phyloP scores from a whole-genome alignment of 2,888 invertebrate species.

The Ganaspis brasiliensis region DNA sequence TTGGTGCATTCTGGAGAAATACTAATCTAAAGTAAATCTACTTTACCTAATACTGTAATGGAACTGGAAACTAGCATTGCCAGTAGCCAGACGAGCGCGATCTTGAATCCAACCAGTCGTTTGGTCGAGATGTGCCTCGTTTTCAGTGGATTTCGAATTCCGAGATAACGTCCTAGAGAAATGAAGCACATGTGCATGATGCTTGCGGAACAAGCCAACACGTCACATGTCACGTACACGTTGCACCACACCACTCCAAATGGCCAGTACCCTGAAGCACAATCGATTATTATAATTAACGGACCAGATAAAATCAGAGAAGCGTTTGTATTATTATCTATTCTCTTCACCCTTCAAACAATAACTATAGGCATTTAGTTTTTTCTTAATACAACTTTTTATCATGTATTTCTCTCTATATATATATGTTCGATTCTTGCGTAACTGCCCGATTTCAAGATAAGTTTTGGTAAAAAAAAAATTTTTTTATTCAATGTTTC shows the following conservation, averaged over 20 bases:
- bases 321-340: background rate
- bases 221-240: slow-evolving; percentile 97
- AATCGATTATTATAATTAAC: slow-evolving; percentile 50
- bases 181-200: slow-evolving; percentile 98
- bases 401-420: no score
- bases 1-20: slow-evolving; percentile 7
- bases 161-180: slow-evolving; percentile 93
- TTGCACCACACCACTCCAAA: slow-evolving; percentile 96
- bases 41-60: slow-evolving; percentile 90
- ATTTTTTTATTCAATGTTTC: no score
- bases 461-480: no score
- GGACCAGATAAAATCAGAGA: slow-evolving; percentile 21
- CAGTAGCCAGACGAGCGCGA: slow-evolving; percentile 95
- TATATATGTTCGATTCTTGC: no score
- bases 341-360: background rate
- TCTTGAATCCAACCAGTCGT: slow-evolving; percentile 91
- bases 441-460: no score
- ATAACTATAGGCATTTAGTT: no score
- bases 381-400: no score
- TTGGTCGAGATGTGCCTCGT: slow-evolving; percentile 93
- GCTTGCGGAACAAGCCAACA: slow-evolving; percentile 96
- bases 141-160: slow-evolving; percentile 93
- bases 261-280: slow-evolving; percentile 93
- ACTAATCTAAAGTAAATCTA: slow-evolving; percentile 44
- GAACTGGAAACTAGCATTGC: slow-evolving; percentile 94